Evolutionary conservation across 2,113 vertebrate genomes (phyloP).

Genomic region (Ailurus styani): DNA sequence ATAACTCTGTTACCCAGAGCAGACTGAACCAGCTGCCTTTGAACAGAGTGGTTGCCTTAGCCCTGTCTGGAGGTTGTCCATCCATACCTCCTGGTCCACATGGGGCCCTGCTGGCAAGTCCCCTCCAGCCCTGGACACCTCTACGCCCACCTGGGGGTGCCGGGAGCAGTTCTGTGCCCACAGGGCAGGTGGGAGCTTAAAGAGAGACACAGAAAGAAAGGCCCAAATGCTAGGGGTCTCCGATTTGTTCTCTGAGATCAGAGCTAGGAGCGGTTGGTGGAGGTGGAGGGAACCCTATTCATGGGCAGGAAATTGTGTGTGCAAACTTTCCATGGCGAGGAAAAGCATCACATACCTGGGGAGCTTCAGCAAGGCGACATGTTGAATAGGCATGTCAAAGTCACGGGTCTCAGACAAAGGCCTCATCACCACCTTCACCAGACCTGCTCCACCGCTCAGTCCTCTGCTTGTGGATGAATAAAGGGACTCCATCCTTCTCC

Average conservation of each 20-base stretch:
- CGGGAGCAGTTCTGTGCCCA: not conserved
- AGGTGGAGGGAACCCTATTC: not conserved
- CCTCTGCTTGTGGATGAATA: not conserved
- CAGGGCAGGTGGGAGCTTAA: not conserved
- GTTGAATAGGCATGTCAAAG: not conserved
- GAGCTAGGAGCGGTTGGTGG: not conserved
- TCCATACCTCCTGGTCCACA: not conserved
- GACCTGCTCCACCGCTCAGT: not conserved
- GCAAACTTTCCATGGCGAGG: not conserved
- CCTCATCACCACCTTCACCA: not conserved
- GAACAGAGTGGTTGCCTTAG: not conserved
- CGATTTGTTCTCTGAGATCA: not conserved
- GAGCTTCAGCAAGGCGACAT: not conserved
- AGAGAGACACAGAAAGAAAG: not conserved
- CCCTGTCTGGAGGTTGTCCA: not conserved
- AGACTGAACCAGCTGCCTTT: not conserved
- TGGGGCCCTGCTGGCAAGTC: too few species aligned
- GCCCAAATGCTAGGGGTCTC: not conserved
- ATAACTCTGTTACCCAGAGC: not conserved
- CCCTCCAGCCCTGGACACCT: not conserved
- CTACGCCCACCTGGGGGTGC: accelerated
- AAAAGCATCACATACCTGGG: accelerated
- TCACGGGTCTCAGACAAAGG: not conserved
- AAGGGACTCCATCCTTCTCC: not conserved
- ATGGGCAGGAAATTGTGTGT: not conserved